Percentiles rank a stretch among this genome's conserved stretches.
Evolutionary conservation across 2,113 vertebrate genomes (phyloP).

Genomic region (Xiphophorus hellerii): DNA sequence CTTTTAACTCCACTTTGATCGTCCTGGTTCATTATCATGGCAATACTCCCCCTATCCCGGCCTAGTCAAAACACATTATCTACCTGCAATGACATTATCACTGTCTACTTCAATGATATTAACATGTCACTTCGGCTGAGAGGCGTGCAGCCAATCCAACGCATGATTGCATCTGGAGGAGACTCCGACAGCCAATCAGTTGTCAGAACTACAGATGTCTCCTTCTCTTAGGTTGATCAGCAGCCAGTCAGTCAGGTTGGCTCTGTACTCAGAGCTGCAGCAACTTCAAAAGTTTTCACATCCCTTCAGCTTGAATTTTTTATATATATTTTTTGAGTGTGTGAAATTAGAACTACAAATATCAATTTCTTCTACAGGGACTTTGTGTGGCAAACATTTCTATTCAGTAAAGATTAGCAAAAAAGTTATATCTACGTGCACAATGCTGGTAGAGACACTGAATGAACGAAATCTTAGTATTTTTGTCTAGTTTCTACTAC

Average conservation of each 20-base stretch:
- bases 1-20: slow-evolving; percentile 40
- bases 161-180: slow-evolving; percentile 66
- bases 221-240: slow-evolving; percentile 70
- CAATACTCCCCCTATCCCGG: slow-evolving; percentile 45
- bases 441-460: no score
- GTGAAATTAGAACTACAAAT: no score
- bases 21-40: slow-evolving; percentile 59
- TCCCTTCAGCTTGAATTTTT: no score
- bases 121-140: slow-evolving; percentile 65
- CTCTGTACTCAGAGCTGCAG: no score
- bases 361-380: no score
- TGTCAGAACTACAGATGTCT: slow-evolving; percentile 67
- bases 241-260: slow-evolving; percentile 30
- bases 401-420: no score
- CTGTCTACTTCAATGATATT: slow-evolving; percentile 67
- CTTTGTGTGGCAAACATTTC: no score
- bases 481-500: no score
- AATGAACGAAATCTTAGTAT: no score
- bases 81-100: slow-evolving; percentile 70
- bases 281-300: no score
- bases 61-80: slow-evolving; percentile 68
- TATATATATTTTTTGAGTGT: no score
- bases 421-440: no score
- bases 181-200: slow-evolving; percentile 64
- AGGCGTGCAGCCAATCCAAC: slow-evolving; percentile 74